Evolutionary conservation across 2,797 vertebrate genomes (phyloP), one percentile per base, ranked within the genome.

Genomic region (Semaprochilodus insignis): DNA sequence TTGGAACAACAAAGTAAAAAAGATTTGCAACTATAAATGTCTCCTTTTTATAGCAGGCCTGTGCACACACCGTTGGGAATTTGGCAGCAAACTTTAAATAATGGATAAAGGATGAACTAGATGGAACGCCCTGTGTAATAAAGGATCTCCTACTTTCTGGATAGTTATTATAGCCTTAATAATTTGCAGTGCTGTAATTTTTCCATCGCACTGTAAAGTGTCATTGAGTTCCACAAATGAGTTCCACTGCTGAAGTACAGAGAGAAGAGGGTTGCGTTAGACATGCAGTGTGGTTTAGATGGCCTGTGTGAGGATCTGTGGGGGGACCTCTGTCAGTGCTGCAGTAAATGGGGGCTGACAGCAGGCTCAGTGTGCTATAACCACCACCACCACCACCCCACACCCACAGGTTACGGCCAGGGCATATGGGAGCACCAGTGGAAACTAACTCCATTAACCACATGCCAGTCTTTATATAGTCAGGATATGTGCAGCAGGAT

Each of bases 361-460:
- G 78, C 62, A n/a, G 27, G 48, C 71, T 83, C 78, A 54, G 75
- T 81, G 67, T 78, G 83, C 83, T 67, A 52, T 80, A 82, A 74
- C 69, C 80, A 70, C 23, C 76, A 23, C 40, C 36, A n/a, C 57
- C 25, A 25, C 75, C 40, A 40, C 40, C 8, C 2, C 40, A 44
- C 40, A 6, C 40, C 40, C 36, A 55, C 76, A 66, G 83, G 81
- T 86, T 85, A 87, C 57, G 80, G 83, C 57, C 79, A 57, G 83
- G 77, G 81, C 81, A 82, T 59, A 74, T 81, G 57, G 76, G 73
- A 86, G 85, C 74, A 80, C 36, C 23, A 52, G 74, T 83, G 80
- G 72, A 88, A 86, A 65, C 60, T 83, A 74, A 77, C 34, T 71
- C 55, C 67, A 79, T 79, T 81, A 83, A 74, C 85, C 81, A 82